phyloP scores from a whole-genome alignment of 2,113 vertebrate genomes.

The Brachyistius frenatus region DNA sequence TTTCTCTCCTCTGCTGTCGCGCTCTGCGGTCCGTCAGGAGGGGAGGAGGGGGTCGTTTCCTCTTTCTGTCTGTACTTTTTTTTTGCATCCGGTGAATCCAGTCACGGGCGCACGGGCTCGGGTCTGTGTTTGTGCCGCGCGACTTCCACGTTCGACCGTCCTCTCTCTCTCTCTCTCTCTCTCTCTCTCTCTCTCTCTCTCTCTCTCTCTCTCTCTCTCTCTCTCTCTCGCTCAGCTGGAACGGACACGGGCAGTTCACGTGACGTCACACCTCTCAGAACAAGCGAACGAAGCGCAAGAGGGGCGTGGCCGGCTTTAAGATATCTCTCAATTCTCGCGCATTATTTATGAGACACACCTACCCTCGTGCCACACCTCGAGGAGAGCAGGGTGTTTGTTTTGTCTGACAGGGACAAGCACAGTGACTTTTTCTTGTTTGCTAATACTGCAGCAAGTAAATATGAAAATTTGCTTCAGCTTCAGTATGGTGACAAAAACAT shows the following conservation, averaged over 20 bases:
- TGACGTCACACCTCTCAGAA: constrained; percentile 83
- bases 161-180: constrained; percentile 32
- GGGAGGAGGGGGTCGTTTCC: constrained; percentile 64
- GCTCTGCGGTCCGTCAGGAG: constrained; percentile 66
- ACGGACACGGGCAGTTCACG: constrained; percentile 84
- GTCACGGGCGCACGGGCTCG: constrained; percentile 79
- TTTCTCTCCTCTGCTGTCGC: constrained; percentile 72
- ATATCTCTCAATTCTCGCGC: constrained; percentile 23
- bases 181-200: constrained; percentile 37
- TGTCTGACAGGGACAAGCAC: constrained; percentile 32
- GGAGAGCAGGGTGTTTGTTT: constrained; percentile 65
- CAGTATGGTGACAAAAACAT: too few relatives aligned
- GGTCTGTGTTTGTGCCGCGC: constrained; percentile 74
- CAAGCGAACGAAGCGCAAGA: constrained; percentile 36
- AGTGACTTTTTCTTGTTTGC: too few relatives aligned
- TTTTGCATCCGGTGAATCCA: constrained; percentile 74
- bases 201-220: constrained; percentile 63
- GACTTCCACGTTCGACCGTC: constrained; percentile 54
- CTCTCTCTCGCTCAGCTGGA: constrained; percentile 84
- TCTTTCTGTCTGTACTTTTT: constrained; percentile 74
- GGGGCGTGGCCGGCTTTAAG: constrained; percentile 37
- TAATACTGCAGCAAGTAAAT: too few relatives aligned
- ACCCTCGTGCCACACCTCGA: constrained; percentile 75
- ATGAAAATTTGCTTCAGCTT: too few relatives aligned
- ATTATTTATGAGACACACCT: constrained; percentile 83